Percentiles rank a stretch among this genome's conserved stretches.
phyloP scores from a whole-genome alignment of 2,113 vertebrate species.

The Catharus minimus region DNA sequence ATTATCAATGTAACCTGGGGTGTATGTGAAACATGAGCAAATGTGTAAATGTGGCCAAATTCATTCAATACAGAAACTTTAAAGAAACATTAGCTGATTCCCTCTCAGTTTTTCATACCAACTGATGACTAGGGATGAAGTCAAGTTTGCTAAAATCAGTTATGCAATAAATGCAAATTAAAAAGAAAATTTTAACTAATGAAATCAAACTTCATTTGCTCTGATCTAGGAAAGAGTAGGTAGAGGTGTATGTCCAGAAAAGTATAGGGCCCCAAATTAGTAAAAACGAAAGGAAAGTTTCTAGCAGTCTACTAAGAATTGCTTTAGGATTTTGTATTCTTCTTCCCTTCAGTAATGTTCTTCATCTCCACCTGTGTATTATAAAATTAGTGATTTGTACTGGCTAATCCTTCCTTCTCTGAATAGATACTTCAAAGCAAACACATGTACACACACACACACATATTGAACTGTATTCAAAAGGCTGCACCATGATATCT shows the following conservation, averaged over 20 bases:
- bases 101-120: not conserved
- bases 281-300: not conserved
- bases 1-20: not conserved
- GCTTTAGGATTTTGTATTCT: not conserved
- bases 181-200: not conserved
- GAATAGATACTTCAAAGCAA: not conserved
- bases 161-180: not conserved
- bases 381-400: not conserved
- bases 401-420: not conserved
- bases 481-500: not conserved
- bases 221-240: not conserved
- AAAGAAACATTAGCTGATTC: not conserved
- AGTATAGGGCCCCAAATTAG: not conserved
- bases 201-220: constrained; percentile 1
- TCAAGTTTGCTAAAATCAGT: not conserved
- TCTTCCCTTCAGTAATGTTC: not conserved
- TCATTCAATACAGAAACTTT: not conserved
- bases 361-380: not conserved
- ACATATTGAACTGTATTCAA: not conserved
- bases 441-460: accelerated
- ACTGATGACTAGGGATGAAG: not conserved
- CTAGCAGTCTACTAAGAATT: not conserved
- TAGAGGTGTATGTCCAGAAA: not conserved
- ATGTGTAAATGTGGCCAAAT: not conserved
- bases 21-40: not conserved